A percentile compares a stretch with the other conserved stretches of the same genome.
phyloP scores from a whole-genome alignment of 2,797 vertebrate species.

The Cyclura pinguis region DNA sequence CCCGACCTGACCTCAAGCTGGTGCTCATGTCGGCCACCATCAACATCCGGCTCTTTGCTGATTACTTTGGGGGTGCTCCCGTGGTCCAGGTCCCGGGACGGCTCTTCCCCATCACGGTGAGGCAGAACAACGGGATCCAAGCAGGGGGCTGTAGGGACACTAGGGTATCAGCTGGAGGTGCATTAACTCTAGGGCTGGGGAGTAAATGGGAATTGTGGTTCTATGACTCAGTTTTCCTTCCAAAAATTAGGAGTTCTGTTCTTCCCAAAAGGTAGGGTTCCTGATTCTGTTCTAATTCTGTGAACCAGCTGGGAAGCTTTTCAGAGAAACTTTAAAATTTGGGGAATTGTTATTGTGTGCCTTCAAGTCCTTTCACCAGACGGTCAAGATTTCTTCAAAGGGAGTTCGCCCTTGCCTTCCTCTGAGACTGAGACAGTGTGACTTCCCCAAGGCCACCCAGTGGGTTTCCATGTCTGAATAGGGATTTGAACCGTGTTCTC shows the following conservation, averaged over 20 bases:
- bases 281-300: neutral
- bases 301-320: neutral
- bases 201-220: too few relatives aligned
- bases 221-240: neutral
- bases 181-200: neutral
- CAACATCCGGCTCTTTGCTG: conserved; percentile 91
- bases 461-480: too few relatives aligned
- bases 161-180: neutral
- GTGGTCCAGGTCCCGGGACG: conserved; percentile 94
- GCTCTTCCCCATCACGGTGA: conserved; percentile 91
- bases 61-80: conserved; percentile 86
- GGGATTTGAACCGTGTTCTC: too few relatives aligned
- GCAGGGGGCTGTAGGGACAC: too few relatives aligned
- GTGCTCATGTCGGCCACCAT: conserved; percentile 97
- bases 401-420: too few relatives aligned
- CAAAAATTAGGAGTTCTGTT: neutral
- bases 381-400: too few relatives aligned
- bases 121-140: neutral
- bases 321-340: too few relatives aligned
- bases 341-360: too few relatives aligned
- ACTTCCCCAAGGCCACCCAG: too few relatives aligned
- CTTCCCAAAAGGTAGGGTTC: neutral
- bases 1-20: conserved; percentile 84
- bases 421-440: too few relatives aligned
- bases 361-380: too few relatives aligned